phyloP scores from a whole-genome alignment of 2,888 invertebrate genomes.

The Chymomyza fuscimana region DNA sequence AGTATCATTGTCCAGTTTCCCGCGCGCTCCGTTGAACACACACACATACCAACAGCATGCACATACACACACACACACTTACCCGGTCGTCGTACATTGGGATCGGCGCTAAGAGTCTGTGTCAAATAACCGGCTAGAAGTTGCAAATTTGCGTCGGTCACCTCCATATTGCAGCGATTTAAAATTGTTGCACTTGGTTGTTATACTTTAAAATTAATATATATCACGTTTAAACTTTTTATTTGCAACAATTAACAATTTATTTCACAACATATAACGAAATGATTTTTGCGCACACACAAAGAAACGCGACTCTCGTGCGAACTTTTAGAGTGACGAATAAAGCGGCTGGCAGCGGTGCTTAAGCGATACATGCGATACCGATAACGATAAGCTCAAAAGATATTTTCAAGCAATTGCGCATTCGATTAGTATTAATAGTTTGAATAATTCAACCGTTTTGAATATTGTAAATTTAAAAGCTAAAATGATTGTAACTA shows the following conservation, averaged over 20 bases:
- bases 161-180: slow-evolving; percentile 85
- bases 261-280: slow-evolving; percentile 45
- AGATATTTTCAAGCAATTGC: not conserved
- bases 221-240: slow-evolving; percentile 27
- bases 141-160: slow-evolving; percentile 91
- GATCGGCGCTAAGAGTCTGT: slow-evolving; percentile 92
- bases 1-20: slow-evolving; percentile 41
- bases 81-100: slow-evolving; percentile 91
- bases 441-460: not conserved
- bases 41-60: slow-evolving; percentile 14
- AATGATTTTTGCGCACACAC: slow-evolving; percentile 40
- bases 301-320: slow-evolving; percentile 33
- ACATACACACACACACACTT: slow-evolving; percentile 64
- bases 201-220: slow-evolving; percentile 14
- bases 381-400: not conserved
- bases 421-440: not conserved
- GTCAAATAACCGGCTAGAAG: slow-evolving; percentile 91
- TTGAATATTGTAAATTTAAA: no score
- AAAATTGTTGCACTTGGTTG: not conserved
- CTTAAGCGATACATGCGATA: not conserved
- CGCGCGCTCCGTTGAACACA: slow-evolving; percentile 42
- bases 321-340: slow-evolving; percentile 45
- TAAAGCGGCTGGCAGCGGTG: slow-evolving; percentile 28
- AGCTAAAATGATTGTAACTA: no score
- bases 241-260: slow-evolving; percentile 17